phyloP scores from a whole-genome alignment of 1,140 invertebrate species.

The Hylaeus volcanicus region DNA sequence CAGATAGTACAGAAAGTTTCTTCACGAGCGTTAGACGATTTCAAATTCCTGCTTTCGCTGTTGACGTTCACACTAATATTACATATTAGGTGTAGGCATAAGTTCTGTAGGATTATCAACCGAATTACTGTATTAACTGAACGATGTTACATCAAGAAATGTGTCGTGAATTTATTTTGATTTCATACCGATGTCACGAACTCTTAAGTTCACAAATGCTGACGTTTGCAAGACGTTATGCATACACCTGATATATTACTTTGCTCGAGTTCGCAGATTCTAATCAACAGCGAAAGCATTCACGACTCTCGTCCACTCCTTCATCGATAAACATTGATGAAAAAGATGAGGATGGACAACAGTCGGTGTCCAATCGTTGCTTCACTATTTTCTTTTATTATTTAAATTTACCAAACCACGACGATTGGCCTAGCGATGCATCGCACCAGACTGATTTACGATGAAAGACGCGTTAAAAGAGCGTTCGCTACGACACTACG shows the following conservation, averaged over 20 bases:
- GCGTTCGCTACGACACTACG: conserved; percentile 37
- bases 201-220: no score
- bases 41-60: conserved; percentile 17
- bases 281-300: conserved; percentile 10
- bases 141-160: no score
- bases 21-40: not conserved
- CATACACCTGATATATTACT: not conserved
- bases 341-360: not conserved
- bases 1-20: not conserved
- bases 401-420: conserved; percentile 23
- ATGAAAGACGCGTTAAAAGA: conserved; percentile 24
- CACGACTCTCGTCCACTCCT: conserved; percentile 2
- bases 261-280: not conserved
- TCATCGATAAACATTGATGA: not conserved
- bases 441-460: conserved; percentile 50
- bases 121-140: no score
- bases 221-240: no score
- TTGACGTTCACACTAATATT: no score
- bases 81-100: no score
- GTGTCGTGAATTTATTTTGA: no score
- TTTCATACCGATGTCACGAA: no score
- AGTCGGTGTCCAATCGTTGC: not conserved
- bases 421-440: conserved; percentile 46
- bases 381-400: conserved; percentile 1
- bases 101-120: no score